Evolutionary conservation across 2,797 vertebrate species (phyloP).

Genomic region (Chrosomus eos): DNA sequence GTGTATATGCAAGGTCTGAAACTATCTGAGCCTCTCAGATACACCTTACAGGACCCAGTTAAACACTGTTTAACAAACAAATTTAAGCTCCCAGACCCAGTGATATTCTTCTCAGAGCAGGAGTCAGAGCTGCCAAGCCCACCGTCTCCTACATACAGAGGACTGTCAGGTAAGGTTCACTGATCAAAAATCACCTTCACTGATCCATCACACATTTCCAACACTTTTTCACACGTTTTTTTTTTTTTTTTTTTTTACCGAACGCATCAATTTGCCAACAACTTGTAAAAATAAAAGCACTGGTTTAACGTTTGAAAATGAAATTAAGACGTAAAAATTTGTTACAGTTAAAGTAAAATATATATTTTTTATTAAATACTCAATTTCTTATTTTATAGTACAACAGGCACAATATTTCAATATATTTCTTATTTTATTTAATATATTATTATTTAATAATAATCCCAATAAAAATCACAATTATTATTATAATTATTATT

Average conservation of each 20-base stretch:
- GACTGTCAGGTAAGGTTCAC: slow-evolving; percentile 38
- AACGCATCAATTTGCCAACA: neutral
- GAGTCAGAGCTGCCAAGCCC: slow-evolving; percentile 58
- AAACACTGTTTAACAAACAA: slow-evolving; percentile 64
- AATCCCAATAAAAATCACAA: neutral
- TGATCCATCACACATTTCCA: neutral
- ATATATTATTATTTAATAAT: neutral
- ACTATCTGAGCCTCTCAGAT: slow-evolving; percentile 43
- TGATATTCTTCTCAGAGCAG: slow-evolving; percentile 63
- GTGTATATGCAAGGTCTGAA: slow-evolving; percentile 62
- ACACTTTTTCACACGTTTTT: too few species aligned
- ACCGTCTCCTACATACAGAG: slow-evolving; percentile 46
- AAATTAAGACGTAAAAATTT: too few species aligned
- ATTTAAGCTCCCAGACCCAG: slow-evolving; percentile 59
- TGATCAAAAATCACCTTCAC: neutral
- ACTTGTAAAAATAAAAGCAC: neutral
- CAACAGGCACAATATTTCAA: neutral
- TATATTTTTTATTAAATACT: too few species aligned
- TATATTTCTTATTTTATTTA: too few species aligned
- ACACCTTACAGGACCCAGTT: slow-evolving; percentile 60
- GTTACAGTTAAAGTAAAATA: too few species aligned
- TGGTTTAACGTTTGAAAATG: neutral
- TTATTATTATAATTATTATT: neutral
- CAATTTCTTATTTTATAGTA: too few species aligned
- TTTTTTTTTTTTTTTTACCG: too few species aligned